Base-by-base conservation (phyloP, 1,140 invertebrate genomes). In the Dinothrombium tinctorium region DNA sequence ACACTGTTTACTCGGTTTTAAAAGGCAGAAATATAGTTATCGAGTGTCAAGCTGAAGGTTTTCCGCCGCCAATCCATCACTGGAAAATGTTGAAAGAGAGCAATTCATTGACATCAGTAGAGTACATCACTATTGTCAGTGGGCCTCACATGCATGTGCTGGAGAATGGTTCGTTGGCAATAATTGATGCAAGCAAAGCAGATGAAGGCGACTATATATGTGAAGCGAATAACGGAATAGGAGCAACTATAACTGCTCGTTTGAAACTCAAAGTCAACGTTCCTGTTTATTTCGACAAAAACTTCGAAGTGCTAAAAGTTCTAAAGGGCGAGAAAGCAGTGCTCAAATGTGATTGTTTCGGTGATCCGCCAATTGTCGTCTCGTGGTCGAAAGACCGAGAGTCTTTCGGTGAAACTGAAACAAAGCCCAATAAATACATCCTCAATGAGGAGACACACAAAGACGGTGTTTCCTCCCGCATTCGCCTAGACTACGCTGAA, bases 191-290 rank as follows among this genome's bases (percentile, higher is more conserved):
- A 2, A 15, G 33, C n/a, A 56, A 56, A 42, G 37, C 43, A 6
- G 60, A 63, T 43, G 51, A 55, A 35, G 59, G 60, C 2, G 52
- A 56, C 41, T 63, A 61, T 42, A 44, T 62, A n/a, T 63, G 61
- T 47, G 55, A 58, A 24, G 54, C 59, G 0, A 51, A 53, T 24
- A 63, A 63, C 42, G 49, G 51, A 4, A 52, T 63, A 9, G 59
- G 57, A 6, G 28, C 29, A 33, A 17, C 33, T 33, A 19, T 28
- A 2, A 25, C 25, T 6, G 22, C n/a, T 4, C 19, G 11, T 15
- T 36, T 32, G 15, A 28, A 32, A 14, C 23, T 40, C 7, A 35
- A 17, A 14, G n/a, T 31, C 9, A 29, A 53, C 23, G 51, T 47
- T 23, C 42, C 51, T 29, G 49, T 50, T 15, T 46, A 47, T 38